phyloP scores from a whole-genome alignment of 2,797 vertebrate genomes.

The Cryptoblepharus egeriae region DNA sequence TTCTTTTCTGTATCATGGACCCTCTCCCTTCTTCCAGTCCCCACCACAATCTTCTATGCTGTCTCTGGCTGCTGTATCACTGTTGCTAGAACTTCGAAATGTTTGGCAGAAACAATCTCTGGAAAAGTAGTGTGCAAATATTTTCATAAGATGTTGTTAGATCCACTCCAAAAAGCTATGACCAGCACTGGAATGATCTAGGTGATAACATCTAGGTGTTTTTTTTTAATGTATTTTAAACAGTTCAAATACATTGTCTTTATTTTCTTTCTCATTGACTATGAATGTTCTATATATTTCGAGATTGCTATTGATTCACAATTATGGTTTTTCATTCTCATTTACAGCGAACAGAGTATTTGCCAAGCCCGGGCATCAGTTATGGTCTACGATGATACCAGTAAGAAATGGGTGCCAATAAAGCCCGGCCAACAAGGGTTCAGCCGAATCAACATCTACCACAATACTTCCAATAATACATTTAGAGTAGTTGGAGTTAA shows the following conservation, averaged over 20 bases:
- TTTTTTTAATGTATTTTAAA: too few species aligned
- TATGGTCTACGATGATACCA: constrained; percentile 99
- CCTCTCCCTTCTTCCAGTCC: too few species aligned
- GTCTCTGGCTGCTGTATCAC: too few species aligned
- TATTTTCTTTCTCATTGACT: neutral
- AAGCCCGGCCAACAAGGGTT: constrained; percentile 98
- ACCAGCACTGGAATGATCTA: neutral
- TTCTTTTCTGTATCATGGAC: too few species aligned
- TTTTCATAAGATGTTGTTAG: neutral
- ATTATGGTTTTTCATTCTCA: constrained; percentile 41
- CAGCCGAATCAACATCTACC: constrained; percentile 99
- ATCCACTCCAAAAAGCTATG: neutral
- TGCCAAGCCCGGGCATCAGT: constrained; percentile 99
- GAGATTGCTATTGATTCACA: neutral
- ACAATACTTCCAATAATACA: constrained; percentile 90
- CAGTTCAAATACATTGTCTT: neutral
- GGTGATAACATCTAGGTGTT: neutral
- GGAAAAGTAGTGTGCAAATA: too few species aligned
- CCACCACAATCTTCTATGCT: too few species aligned
- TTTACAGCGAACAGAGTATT: constrained; percentile 95
- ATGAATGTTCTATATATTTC: constrained; percentile 24
- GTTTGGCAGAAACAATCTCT: too few species aligned
- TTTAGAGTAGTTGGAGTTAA: constrained; percentile 98
- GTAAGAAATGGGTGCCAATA: constrained; percentile 99
- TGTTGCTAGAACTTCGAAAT: too few species aligned